Percentiles rank a stretch among this genome's conserved stretches.
These are phyloP conservation scores for Emmelina monodactyla DNA, from an alignment of 2,888 invertebrate genomes.

Conservation along the genomic window DNA sequence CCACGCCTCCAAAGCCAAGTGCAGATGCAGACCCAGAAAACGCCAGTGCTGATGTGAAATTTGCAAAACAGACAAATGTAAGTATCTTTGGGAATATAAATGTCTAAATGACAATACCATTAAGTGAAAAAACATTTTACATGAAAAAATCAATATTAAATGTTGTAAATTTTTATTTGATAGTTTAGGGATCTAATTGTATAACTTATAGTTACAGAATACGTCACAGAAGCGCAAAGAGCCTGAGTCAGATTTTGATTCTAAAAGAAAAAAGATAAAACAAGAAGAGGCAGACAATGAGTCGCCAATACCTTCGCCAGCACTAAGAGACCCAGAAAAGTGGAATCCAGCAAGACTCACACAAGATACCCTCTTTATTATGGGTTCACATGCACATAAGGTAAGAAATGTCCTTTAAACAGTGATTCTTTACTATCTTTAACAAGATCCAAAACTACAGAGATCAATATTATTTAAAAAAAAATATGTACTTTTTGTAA, in stretches of 20 bases:
- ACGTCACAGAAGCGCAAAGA: slow-evolving; percentile 69
- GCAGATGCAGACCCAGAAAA: slow-evolving; percentile 63
- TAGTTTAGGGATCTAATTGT: no score
- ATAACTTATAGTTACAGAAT: slow-evolving; percentile 46
- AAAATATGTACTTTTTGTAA: not conserved
- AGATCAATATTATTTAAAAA: not conserved
- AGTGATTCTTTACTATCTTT: not conserved
- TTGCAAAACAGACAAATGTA: slow-evolving; percentile 36
- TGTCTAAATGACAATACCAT: no score
- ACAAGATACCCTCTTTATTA: slow-evolving; percentile 78
- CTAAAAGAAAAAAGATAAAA: slow-evolving; percentile 48
- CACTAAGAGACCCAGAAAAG: slow-evolving; percentile 68
- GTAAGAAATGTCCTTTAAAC: slow-evolving; percentile 19
- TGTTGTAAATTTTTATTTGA: no score
- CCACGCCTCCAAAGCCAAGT: slow-evolving; percentile 49
- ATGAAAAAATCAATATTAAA: no score
- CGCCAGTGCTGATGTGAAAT: slow-evolving; percentile 54
- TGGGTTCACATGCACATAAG: slow-evolving; percentile 80
- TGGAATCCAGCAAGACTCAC: slow-evolving; percentile 78
- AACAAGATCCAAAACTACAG: not conserved
- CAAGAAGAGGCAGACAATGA: slow-evolving; percentile 44
- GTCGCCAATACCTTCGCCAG: slow-evolving; percentile 44
- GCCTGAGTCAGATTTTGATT: slow-evolving; percentile 71
- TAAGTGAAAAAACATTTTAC: no score
- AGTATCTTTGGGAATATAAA: slow-evolving; percentile 18